Base-by-base conservation (phyloP, 2,888 invertebrate species). In the Sycophila texana region DNA sequence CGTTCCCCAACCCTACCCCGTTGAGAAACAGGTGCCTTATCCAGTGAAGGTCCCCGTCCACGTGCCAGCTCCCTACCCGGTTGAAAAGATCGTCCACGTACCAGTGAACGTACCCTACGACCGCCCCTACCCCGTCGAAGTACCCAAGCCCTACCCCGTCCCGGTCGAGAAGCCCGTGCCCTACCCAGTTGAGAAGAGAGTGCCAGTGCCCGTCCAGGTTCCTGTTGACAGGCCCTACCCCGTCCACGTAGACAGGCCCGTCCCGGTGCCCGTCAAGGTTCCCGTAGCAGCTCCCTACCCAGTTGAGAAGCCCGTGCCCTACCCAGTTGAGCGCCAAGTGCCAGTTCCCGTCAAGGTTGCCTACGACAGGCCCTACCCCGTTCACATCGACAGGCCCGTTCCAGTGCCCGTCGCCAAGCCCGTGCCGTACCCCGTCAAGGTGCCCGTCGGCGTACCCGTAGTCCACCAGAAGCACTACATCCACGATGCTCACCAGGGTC, bases 21-120 rank as follows among this genome's bases (percentile, higher is more conserved):
- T 94, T 58, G 95, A 95, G 90, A 95, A 95, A 55, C 94, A 93
- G 88, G 94, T 95, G 4, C 94, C 95, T 0, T 94, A 95, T 87
- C 95, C 96, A 87, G 95, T 96, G 84, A 91, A 94, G 94, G 89
- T 95, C 94, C 82, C 95, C 94, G 80, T 86, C 2, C 84, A 85
- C 18, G 82, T 84, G 91, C 95, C 95, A 67, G 94, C 94, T 1
- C 93, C 92, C 80, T 90, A 90, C 86, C 94, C 94, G 82, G 94
- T 94, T 53, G 92, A 95, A 80, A 92, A 95, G 0, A 93, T 93
- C 47, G 92, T 95, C 51, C 94, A 94, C 67, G 94, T 94, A 91
- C 94, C 94, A 82, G 94, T 94, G 18, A 93, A 94, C 86, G 94
- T 93, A 60, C 93, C 93, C 4, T 90, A 93, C 2, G 94, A 94